Evolutionary conservation across 2,888 invertebrate genomes (phyloP), one percentile per base, ranked within the genome.

Genomic region (Dicycla oo): DNA sequence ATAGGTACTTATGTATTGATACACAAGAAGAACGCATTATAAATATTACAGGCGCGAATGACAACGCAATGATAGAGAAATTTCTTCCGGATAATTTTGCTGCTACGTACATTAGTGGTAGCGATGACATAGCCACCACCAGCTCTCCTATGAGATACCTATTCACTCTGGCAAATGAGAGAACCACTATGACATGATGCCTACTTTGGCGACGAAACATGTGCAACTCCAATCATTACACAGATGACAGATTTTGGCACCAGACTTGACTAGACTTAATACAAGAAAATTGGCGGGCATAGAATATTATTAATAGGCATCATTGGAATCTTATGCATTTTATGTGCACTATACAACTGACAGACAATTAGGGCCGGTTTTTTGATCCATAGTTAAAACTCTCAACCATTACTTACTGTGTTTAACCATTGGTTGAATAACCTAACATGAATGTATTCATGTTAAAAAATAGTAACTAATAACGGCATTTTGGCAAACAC

Each of bases 281-380:
- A 56, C 51, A 53, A 49, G 15, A 53, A 63, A 49, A 62, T 70
- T 78, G 70, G 78, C 81, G 20, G 69, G 58, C 40, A 60, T 61
- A 40, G 45, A 62, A 80, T 43, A 75, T 76, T 78, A 81, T 75
- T 75, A 68, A 75, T 75, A 80, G 71, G 51, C 51, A 45, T n/a
- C 47, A 58, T 57, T 51, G 53, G 53, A 45, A 75, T 76, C 49
- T 40, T 3, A 40, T 38, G 20, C 23, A 70, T 61, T 76, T 75
- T 38, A 40, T 38, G 15, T 68, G 53, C 40, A 56, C 26, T 23
- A 20, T 67, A 66, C 20, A 23, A 18, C 2, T 18, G 49, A n/a
- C 34, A 56, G 34, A 23, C 23, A 20, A n/a, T n/a, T n/a, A n/a
- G n/a, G n/a, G n/a, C n/a, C n/a, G n/a, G n/a, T n/a, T n/a, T n/a